Conservation (phyloP, 1,140 invertebrate species). For the Plectus sambesii region DNA sequence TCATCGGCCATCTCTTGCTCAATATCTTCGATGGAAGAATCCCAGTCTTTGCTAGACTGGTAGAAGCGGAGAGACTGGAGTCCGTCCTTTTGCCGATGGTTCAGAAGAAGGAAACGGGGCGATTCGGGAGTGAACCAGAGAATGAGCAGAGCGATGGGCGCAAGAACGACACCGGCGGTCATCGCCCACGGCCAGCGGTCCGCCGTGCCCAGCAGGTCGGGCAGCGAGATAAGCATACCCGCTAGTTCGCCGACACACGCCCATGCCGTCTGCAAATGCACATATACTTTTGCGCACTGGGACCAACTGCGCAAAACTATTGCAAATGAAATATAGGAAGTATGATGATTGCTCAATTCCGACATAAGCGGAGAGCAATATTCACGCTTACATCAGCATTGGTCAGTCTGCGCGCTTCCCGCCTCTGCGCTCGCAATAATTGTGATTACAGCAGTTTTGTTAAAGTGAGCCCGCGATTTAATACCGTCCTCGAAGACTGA, state of each 20-base stretch:
- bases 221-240: conserved; percentile 24
- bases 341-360: no score
- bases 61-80: conserved; percentile 26
- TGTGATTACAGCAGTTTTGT: no score
- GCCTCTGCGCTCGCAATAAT: no score
- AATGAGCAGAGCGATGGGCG: conserved; percentile 19
- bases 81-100: no score
- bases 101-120: conserved; percentile 19
- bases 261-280: conserved; percentile 28
- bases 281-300: no score
- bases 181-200: conserved; percentile 24
- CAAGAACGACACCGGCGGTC: conserved; percentile 17
- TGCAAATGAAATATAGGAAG: no score
- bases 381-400: no score
- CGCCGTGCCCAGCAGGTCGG: conserved; percentile 18
- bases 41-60: conserved; percentile 30
- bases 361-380: no score
- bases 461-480: no score
- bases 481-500: no score
- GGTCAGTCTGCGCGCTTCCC: no score
- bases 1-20: conserved; percentile 13
- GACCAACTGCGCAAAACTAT: no score
- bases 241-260: conserved; percentile 27
- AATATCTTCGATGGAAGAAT: conserved; percentile 22
- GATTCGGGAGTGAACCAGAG: conserved; percentile 23